Base-by-base conservation (phyloP, 2,797 vertebrate genomes). In the Brachyalestes nurse region DNA sequence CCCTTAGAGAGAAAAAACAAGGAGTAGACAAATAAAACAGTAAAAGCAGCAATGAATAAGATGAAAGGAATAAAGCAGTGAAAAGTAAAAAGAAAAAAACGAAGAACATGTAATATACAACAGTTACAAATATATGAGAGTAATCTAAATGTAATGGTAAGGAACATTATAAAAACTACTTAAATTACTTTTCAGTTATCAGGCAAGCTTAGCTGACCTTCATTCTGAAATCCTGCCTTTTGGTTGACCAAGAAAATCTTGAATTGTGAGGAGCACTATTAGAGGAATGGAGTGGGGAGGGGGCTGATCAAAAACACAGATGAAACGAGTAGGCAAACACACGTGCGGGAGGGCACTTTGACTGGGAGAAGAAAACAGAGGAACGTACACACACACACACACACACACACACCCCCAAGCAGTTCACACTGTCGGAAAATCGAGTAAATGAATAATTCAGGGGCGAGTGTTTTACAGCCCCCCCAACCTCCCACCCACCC, bases 381-480 rank as follows among this genome's bases (percentile, higher is more conserved):
- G n/a, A 40, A 60, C 10, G 12, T 38, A 40, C 62, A 34, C n/a
- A 69, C 47, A 57, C 47, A 65, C 42, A 66, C 58, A 17, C 60
- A 34, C 65, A 67, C 28, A 67, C 4, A 5, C 69, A 61, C 57
- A 65, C 64, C 58, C 76, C 72, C 53, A 12, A 81, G 81, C 25
- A 51, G 17, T 55, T 21, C 58, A 62, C 73, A 21, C 38, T 28
- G 61, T 79, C n/a, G 53, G 49, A 83, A 83, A 84, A 85, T 84
- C 64, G 80, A 49, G 51, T 58, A 28, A 65, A 85, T 84, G 75
- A 83, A 86, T 86, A 82, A 81, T 88, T 84, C 75, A 75, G 66
- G 19, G 23, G 40, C 51, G 73, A 75, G 66, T 77, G 78, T 82
- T 75, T 81, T 57, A 74, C 55, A 69, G 19, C 23, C 66, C 40